Base-by-base conservation (phyloP, 1,140 invertebrate genomes). In the Parasteatoda tepidariorum region DNA sequence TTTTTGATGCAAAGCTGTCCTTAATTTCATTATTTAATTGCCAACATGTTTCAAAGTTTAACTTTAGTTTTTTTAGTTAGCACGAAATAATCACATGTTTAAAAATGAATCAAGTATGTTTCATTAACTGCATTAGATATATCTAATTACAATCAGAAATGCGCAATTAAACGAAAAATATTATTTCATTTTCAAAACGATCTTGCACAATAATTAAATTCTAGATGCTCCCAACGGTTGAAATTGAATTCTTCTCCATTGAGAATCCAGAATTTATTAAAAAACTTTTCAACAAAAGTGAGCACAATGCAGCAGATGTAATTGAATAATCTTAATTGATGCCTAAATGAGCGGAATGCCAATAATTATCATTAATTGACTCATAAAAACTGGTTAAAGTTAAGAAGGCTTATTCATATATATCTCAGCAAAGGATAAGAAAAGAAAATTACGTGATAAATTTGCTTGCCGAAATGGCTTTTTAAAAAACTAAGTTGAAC, bases 281-380 rank as follows among this genome's bases (percentile, higher is more conserved):
- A 62, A 74, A n/a, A n/a, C 24, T 6, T 15, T 22, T 61, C 31
- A 3, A n/a, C 26, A 57, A 13, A 41, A 41, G 13, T 41, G 38
- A 41, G 13, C 5, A 71, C 26, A 74, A 34, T 55, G 59, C 13
- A 31, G 13, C 5, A 26, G 9, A 4, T 48, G 24, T 78, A 78
- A 78, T 66, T 54, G 31, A 66, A 54, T 78, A 78, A 78, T 64
- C 74, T 30, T 64, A 78, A 78, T 78, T 24, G 61, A 26, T 26
- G 22, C 28, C 30, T 78, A 78, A 78, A 61, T 64, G 74, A 38
- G 34, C 31, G 74, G 34, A 78, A 66, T 28, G 7, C 30, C n/a
- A 34, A 54, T 78, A 78, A 54, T 61, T 61, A 28, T 41, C 30
- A 59, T 74, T 59, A 74, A 59, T 64, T 48, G 38, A 28, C n/a